Conservation (phyloP, 2,797 vertebrate genomes). For the Premnoplex brunnescens region DNA sequence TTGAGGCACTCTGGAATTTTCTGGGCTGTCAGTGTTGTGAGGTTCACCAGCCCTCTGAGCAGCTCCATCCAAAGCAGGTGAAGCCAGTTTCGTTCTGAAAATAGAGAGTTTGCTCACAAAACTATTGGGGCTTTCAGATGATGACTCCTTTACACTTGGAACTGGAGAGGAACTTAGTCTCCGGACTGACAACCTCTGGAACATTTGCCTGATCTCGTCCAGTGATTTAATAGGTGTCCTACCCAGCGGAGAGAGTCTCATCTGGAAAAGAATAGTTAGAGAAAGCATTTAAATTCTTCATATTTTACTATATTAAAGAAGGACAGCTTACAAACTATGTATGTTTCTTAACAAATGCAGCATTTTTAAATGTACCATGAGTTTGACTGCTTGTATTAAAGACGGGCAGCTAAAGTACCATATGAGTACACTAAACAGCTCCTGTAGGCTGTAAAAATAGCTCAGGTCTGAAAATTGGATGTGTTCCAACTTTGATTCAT, state of each 20-base stretch:
- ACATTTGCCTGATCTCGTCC: slow-evolving; percentile 88
- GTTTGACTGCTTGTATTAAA: neutral
- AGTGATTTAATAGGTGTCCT: slow-evolving; percentile 81
- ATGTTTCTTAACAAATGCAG: neutral
- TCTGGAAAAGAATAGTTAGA: slow-evolving; percentile 68
- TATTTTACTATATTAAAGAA: neutral
- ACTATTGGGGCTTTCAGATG: slow-evolving; percentile 50
- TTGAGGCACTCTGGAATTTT: neutral
- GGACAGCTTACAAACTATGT: neutral
- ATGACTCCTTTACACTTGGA: slow-evolving; percentile 43
- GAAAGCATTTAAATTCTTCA: neutral
- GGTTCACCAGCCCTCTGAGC: neutral
- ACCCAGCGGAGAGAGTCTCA: slow-evolving; percentile 75
- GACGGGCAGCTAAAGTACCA: neutral
- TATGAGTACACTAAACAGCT: neutral
- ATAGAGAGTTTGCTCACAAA: slow-evolving; percentile 71
- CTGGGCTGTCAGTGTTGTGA: neutral
- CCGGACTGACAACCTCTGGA: slow-evolving; percentile 85
- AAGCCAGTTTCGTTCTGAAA: slow-evolving; percentile 62
- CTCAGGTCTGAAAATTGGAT: neutral
- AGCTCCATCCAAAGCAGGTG: slow-evolving; percentile 40
- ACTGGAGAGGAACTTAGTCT: slow-evolving; percentile 74
- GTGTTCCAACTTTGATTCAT: neutral
- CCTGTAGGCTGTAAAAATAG: neutral
- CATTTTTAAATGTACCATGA: neutral